Evolutionary conservation across 2,888 invertebrate species (phyloP).

Genomic region (Noctua pronuba): DNA sequence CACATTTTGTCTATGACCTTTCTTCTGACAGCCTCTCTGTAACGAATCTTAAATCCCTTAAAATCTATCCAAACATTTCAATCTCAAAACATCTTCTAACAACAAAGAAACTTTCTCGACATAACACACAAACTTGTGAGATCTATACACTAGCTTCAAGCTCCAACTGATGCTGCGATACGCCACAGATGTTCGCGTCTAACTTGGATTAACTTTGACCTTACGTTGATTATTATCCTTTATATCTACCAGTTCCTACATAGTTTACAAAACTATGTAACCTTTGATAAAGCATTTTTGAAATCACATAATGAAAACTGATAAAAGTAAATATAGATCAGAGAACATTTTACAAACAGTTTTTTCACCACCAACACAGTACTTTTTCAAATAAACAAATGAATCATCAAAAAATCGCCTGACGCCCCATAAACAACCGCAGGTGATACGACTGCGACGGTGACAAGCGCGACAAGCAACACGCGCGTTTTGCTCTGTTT

Average conservation of each 20-base stretch:
- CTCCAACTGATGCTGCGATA: conserved; percentile 15
- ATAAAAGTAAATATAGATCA: not conserved
- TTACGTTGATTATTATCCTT: conserved; percentile 17
- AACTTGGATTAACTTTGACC: conserved; percentile 31
- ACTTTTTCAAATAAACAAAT: not conserved
- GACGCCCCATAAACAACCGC: not conserved
- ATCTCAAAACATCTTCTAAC: not conserved
- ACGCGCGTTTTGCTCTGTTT: not conserved
- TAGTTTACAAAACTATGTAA: not conserved
- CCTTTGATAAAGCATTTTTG: not conserved
- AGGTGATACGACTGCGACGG: not conserved
- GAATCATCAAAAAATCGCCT: not conserved
- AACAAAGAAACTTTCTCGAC: conserved; percentile 8
- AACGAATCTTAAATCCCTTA: not conserved
- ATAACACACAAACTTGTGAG: conserved; percentile 19
- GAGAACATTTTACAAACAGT: not conserved
- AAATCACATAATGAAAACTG: not conserved
- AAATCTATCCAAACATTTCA: conserved; percentile 1
- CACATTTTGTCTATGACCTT: not conserved
- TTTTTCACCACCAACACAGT: not conserved
- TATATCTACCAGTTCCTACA: not conserved
- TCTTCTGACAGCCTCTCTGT: no score
- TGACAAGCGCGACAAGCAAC: not conserved
- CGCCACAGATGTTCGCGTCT: conserved; percentile 34
- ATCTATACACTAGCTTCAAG: conserved; percentile 2